Evolutionary conservation across 2,888 invertebrate species (phyloP), one percentile per base, ranked within the genome.

Genomic region (Drosophila kambysellisi): DNA sequence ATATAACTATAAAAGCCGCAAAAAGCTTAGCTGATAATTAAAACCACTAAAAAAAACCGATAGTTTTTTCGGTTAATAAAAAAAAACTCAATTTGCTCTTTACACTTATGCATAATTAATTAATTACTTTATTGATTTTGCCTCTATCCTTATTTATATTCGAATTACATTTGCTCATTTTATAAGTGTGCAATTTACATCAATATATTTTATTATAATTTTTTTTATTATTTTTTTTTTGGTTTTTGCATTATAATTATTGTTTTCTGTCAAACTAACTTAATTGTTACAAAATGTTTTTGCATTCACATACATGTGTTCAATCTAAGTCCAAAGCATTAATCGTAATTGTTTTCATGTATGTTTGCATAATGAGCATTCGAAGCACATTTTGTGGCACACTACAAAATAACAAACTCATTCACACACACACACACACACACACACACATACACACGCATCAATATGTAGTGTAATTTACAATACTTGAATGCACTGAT

Each of bases 231-330:
- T 57, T 52, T 41, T 32, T 32, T 29, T 15, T 59, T 37, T 43
- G 48, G 43, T 58, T 73, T 86, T 70, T 70, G 66, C 79, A 76
- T 77, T 87, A 82, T 79, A 81, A 73, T 91, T 91, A 91, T 91
- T 91, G 90, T 91, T 86, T 91, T 87, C 70, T 88, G 90, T 91
- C 91, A 86, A 91, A 88, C 79, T 81, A 88, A 77, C 89, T 88
- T 89, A 90, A 79, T 79, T 77, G 73, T 78, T 87, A 80, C 76
- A 81, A 79, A 74, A 84, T 46, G 60, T 57, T 48, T 54, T 43
- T 43, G 81, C 68, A 76, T 78, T 76, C 77, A 76, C 64, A 65
- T 76, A 70, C 66, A 70, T 67, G 63, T 80, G 81, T 63, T 75
- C 52, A 67, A 70, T 80, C 58, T 41, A 33, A 35, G 17, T 57